Evolutionary conservation across 2,888 invertebrate genomes (phyloP), one percentile per base, ranked within the genome.

Genomic region (Diaprepes abbreviatus): DNA sequence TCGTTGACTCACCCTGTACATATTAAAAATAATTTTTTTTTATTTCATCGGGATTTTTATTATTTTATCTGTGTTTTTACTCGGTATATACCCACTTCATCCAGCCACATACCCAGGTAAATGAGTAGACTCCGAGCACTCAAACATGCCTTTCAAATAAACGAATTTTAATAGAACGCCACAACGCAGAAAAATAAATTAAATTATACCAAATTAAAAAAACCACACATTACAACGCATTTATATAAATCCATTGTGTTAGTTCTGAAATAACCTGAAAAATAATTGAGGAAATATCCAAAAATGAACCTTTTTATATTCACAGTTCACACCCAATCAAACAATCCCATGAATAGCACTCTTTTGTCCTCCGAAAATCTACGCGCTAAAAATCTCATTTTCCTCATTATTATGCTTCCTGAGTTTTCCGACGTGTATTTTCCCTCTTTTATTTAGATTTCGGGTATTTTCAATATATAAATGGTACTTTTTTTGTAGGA

Each of bases 321-420:
- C 40, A 43, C 40, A 59, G 59, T 59, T 59, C 43, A 59, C 59
- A 59, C 59, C 40, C 59, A 59, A 59, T 59, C 59, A 59, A 59
- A 59, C 59, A 59, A 43, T 33, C 19, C 40, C 43, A 59, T 28
- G 38, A 40, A 59, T 43, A 17, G 59, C 59, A 14, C 31, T 31
- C 33, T 33, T 31, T 59, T 43, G 28, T 28, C 59, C 59, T 59
- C 43, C 5, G 16, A 59, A 59, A 59, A 10, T 31, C 43, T 33
- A 6, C 48, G 28, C 28, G 48, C 48, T 50, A 50, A 50, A 50
- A 50, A 50, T 16, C 48, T 50, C 48, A 50, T 50, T 50, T 50
- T 14, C 28, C 21, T 50, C 28, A 50, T 50, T 50, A 50, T 50
- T 28, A 50, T 50, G 48, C 48, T 28, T 21, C n/a, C 48, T 28